Conservation (phyloP, 1,140 invertebrate species). For the Acyrthosiphon pisum region DNA sequence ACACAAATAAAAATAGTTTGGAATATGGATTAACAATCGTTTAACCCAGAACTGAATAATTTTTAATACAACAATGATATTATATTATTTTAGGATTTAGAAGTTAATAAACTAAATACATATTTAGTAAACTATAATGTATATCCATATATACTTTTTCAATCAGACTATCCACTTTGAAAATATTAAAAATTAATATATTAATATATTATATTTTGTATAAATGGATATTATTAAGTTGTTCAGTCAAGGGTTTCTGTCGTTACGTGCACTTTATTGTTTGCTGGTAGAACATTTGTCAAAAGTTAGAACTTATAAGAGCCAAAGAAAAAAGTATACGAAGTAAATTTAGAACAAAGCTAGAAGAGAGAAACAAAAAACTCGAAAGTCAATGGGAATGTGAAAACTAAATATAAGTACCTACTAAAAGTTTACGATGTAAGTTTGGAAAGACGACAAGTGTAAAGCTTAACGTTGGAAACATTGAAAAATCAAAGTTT, state of each 20-base stretch:
- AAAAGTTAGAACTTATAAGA: background rate
- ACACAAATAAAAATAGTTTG: background rate
- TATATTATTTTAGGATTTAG: background rate
- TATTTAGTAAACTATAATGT: background rate
- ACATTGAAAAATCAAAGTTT: background rate
- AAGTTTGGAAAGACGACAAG: slow-evolving; percentile 8
- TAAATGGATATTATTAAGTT: slow-evolving; percentile 14
- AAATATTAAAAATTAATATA: background rate
- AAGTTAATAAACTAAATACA: background rate
- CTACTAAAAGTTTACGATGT: slow-evolving; percentile 4
- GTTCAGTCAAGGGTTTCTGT: background rate
- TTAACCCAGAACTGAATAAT: background rate
- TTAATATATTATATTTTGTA: background rate
- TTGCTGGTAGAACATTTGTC: background rate
- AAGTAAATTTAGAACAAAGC: background rate
- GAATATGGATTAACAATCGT: background rate
- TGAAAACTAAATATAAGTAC: slow-evolving; percentile 17
- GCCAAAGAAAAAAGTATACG: background rate
- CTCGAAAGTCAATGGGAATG: background rate
- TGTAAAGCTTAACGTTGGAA: background rate
- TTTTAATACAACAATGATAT: background rate
- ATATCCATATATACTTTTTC: background rate
- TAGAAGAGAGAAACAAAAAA: background rate
- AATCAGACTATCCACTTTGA: background rate
- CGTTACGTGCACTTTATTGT: background rate